Conservation (phyloP, 2,888 invertebrate species). For the Apoda limacodes region DNA sequence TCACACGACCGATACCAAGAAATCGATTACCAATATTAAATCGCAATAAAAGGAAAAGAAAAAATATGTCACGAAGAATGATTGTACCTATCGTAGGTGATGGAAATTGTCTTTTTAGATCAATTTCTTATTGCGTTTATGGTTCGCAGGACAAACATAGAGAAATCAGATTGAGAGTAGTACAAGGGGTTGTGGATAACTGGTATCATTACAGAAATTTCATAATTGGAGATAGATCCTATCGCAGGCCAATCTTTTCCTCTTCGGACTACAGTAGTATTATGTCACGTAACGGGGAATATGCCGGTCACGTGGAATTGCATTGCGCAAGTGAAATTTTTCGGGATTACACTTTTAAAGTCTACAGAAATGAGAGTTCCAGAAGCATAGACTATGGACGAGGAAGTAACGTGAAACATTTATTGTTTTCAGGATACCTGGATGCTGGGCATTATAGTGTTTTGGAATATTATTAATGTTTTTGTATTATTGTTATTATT, state of each 20-base stretch:
- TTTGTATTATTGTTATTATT: no score
- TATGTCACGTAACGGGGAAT: slow-evolving; percentile 51
- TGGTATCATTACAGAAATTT: slow-evolving; percentile 54
- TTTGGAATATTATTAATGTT: slow-evolving; percentile 34
- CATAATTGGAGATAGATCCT: slow-evolving; percentile 51
- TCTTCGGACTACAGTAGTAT: slow-evolving; percentile 36
- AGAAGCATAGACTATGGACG: slow-evolving; percentile 48
- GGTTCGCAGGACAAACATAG: slow-evolving; percentile 48
- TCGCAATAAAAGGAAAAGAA: slow-evolving; percentile 1
- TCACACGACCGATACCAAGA: slow-evolving; percentile 14
- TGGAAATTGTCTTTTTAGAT: slow-evolving; percentile 55
- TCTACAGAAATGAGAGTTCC: slow-evolving; percentile 38
- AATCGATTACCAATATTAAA: slow-evolving; percentile 1
- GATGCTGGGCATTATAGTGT: slow-evolving; percentile 60
- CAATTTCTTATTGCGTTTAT: slow-evolving; percentile 45
- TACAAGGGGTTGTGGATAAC: slow-evolving; percentile 42
- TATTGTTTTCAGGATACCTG: slow-evolving; percentile 49
- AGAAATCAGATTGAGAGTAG: slow-evolving; percentile 41
- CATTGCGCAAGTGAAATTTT: slow-evolving; percentile 47
- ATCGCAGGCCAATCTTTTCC: slow-evolving; percentile 30
- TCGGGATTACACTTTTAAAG: slow-evolving; percentile 44
- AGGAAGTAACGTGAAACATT: slow-evolving; percentile 39
- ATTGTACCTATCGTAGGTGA: slow-evolving; percentile 52
- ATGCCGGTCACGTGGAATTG: slow-evolving; percentile 53
- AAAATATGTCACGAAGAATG: slow-evolving; percentile 12